phyloP scores from a whole-genome alignment of 2,797 vertebrate genomes.

The Acanthis flammea region DNA sequence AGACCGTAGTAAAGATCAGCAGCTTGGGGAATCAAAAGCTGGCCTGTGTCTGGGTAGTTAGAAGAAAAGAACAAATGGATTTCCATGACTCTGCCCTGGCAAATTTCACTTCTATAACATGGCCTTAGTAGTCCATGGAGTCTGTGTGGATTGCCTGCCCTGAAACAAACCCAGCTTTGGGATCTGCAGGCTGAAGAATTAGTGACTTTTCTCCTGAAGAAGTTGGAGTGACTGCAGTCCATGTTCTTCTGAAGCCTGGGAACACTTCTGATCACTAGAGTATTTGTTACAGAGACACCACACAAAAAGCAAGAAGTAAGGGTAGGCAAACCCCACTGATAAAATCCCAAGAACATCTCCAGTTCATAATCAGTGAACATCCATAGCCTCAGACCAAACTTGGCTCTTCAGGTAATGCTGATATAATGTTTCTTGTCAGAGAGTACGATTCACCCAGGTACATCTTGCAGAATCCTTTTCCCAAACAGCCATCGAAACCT shows the following conservation, averaged over 20 bases:
- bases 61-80: not conserved
- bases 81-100: not conserved
- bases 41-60: not conserved
- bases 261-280: not conserved
- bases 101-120: not conserved
- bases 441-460: not conserved
- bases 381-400: not conserved
- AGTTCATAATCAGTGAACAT: not conserved
- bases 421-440: not conserved
- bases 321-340: accelerated
- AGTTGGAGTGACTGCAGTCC: not conserved
- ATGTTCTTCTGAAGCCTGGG: not conserved
- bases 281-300: not conserved
- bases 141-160: not conserved
- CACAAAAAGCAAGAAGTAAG: not conserved
- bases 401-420: not conserved
- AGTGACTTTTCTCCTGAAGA: not conserved
- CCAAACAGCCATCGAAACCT: not conserved
- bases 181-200: not conserved
- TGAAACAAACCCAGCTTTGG: not conserved
- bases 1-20: not conserved
- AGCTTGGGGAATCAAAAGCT: not conserved
- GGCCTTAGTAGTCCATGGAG: not conserved
- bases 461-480: not conserved
- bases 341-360: not conserved